Base-by-base conservation (phyloP, 2,888 invertebrate species). In the Pollenia angustigena region DNA sequence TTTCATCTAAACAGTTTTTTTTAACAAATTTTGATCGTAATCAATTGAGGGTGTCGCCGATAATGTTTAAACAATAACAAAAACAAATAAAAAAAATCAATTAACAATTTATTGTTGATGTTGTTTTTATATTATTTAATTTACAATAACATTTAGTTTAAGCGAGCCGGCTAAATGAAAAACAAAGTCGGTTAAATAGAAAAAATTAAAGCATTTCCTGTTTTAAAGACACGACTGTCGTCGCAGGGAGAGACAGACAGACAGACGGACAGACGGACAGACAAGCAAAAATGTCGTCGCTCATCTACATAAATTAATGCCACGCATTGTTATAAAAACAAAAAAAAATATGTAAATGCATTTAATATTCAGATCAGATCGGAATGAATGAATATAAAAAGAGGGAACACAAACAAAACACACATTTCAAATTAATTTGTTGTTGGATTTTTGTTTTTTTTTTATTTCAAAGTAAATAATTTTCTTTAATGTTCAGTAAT, bases 161-260 rank as follows among this genome's bases (percentile, higher is more conserved):
- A 62, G 32, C 52, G 16, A 16, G 54, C 40, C 58, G 83, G 16
- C 32, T 52, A 66, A 79, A 72, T 58, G 44, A 72, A 72, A 76
- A 81, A 72, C 50, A 72, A 81, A 81, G 58, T 66, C 76, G 58
- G n/a, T 81, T 66, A 72, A 81, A 52, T 64, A 42, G 50, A 52
- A 75, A 76, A 80, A 87, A 87, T 79, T 81, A 64, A 78, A 85
- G 76, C 87, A 78, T 83, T 88, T 88, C 87, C 87, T 71, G 87
- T 81, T 78, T 23, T 46, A 66, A 72, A 85, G 54, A 76, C 62
- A 81, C 16, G 40, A 64, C 56, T 32, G 32, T 6, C n/a, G 32
- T 6, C n/a, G 12, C 10, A 23, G 18, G 1, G 8, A 40, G 12
- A n/a, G 32, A 23, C 16, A 16, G 14, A 4, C 40, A 9, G 64